phyloP scores from a whole-genome alignment of 2,113 vertebrate genomes.

The Tyto alba region DNA sequence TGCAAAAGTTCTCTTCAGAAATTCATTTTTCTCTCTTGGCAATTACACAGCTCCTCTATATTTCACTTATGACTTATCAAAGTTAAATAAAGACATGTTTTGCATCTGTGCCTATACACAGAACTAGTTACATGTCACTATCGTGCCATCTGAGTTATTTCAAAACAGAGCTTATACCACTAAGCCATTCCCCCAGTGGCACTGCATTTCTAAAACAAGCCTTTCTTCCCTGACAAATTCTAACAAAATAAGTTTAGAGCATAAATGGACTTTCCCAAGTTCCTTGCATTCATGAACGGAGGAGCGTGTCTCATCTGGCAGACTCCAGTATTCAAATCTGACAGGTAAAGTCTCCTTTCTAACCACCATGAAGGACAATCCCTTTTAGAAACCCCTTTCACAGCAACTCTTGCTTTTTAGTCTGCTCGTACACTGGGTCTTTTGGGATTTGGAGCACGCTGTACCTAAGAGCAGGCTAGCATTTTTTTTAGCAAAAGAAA shows the following conservation, averaged over 20 bases:
- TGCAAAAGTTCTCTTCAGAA: not conserved
- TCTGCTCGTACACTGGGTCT: fast-evolving
- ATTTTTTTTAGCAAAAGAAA: not conserved
- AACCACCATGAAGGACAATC: not conserved
- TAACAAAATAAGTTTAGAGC: not conserved
- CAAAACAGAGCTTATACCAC: not conserved
- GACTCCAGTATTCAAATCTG: not conserved
- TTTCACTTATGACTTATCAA: not conserved
- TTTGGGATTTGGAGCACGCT: not conserved
- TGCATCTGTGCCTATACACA: not conserved
- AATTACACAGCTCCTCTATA: not conserved
- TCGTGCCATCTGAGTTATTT: not conserved
- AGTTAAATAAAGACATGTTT: not conserved
- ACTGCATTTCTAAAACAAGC: not conserved
- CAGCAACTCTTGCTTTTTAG: not conserved
- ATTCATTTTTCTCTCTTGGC: not conserved
- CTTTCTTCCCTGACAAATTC: not conserved
- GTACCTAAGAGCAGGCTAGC: not conserved
- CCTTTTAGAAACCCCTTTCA: not conserved
- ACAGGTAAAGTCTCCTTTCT: not conserved
- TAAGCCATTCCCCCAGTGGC: not conserved
- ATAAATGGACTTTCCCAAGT: not conserved
- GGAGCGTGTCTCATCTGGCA: fast-evolving
- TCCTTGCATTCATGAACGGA: fast-evolving
- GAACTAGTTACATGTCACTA: not conserved